These are phyloP conservation scores for Morelia viridis DNA, from an alignment of 2,797 vertebrate genomes.

Conservation along the genomic window DNA sequence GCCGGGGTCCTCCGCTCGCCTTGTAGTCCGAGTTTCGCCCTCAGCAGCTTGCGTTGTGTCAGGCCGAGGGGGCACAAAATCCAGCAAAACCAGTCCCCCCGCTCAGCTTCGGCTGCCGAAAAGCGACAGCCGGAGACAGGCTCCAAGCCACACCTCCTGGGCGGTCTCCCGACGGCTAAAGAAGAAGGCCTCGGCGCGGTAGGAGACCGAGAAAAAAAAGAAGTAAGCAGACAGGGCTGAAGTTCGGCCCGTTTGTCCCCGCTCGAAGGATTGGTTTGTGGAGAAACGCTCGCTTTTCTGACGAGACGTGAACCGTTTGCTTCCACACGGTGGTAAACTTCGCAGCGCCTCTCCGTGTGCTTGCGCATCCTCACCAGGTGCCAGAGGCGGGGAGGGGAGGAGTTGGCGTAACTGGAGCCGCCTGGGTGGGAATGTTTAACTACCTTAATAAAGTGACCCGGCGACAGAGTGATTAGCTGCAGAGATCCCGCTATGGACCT, in stretches of 20 bases:
- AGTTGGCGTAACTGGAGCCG: neutral
- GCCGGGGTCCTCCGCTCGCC: neutral
- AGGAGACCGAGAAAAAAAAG: too few species aligned
- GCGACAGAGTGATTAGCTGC: too few species aligned
- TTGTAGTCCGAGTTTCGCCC: neutral
- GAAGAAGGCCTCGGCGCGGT: neutral
- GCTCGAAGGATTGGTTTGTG: neutral
- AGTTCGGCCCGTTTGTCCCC: too few species aligned
- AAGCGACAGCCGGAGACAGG: neutral
- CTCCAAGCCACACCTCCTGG: conserved; percentile 1
- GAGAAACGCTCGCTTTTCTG: neutral
- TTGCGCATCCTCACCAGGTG: neutral
- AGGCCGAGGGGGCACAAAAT: neutral
- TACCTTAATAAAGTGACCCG: too few species aligned
- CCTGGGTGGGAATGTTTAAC: neutral
- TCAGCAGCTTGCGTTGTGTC: neutral
- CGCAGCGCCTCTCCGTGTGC: neutral
- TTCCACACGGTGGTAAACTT: neutral
- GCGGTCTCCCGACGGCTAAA: neutral
- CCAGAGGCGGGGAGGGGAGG: neutral
- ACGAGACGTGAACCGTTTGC: neutral
- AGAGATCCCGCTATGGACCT: neutral
- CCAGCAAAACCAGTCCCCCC: neutral
- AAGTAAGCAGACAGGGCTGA: neutral
- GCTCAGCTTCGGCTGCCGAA: neutral